A percentile compares a stretch with the other conserved stretches of the same genome.
Conservation (phyloP, 2,797 vertebrate species). For the Synanceia verrucosa region DNA sequence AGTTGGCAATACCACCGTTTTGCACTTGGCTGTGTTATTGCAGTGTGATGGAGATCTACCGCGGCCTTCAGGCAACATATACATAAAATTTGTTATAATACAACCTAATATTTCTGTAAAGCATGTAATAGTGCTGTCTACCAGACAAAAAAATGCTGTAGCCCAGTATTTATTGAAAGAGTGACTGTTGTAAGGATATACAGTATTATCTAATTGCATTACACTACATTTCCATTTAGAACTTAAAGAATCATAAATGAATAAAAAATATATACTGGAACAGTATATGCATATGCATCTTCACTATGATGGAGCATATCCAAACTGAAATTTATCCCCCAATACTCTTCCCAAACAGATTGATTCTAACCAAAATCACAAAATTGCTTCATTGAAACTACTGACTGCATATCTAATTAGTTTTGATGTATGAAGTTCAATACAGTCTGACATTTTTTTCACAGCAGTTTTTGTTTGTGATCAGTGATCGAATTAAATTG, state of each 20-base stretch:
- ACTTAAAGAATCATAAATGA: neutral
- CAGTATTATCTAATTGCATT: too few relatives aligned
- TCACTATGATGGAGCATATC: neutral
- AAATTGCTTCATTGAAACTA: slow-evolving; percentile 29
- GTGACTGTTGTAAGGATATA: neutral
- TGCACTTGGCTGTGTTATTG: neutral
- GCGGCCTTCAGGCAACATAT: neutral
- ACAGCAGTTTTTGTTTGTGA: neutral
- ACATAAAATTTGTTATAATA: neutral
- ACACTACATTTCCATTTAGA: neutral
- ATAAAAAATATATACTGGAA: too few relatives aligned
- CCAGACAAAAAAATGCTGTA: too few relatives aligned
- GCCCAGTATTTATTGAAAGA: neutral
- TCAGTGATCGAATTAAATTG: neutral
- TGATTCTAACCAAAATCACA: slow-evolving; percentile 36
- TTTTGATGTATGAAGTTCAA: slow-evolving; percentile 14
- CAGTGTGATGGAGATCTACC: neutral
- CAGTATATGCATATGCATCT: neutral
- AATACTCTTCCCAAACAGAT: slow-evolving; percentile 18
- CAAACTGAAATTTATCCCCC: slow-evolving; percentile 11
- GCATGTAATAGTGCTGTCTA: too few relatives aligned
- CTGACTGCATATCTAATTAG: slow-evolving; percentile 27
- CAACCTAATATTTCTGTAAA: too few relatives aligned
- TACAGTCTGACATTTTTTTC: neutral
- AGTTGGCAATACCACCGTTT: neutral